Base-by-base conservation (phyloP, 2,113 vertebrate genomes). In the Ginglymostoma cirratum region DNA sequence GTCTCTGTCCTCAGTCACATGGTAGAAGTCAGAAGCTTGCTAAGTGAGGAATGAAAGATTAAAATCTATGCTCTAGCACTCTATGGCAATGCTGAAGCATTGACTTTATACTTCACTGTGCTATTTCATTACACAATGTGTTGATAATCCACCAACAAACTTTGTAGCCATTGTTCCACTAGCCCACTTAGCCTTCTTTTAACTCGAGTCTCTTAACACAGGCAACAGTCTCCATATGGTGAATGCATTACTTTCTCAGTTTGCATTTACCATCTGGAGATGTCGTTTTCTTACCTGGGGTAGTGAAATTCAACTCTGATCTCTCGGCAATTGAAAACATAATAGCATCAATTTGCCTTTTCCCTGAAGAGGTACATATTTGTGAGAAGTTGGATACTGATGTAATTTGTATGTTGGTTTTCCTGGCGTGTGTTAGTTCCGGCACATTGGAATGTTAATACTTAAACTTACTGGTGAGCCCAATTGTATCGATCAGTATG, bases 261-360 rank as follows among this genome's bases (percentile, higher is more conserved):
- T 70, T 52, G 38, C 67, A 30, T 72, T 94, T 67, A 95, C 69
- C 94, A 95, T 95, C 94, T 95, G 94, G 94, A 34, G 69, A 72
- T 72, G 69, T 72, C 24, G 72, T 95, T 72, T 95, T 52, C 69
- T 95, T 48, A 72, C 42, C 94, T 76, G 94, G 69, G 15, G 42
- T 52, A 94, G 94, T 76, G 94, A 95, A 95, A 95, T 95, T 95
- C 45, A 95, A 95, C 38, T 52, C 94, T 70, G 69, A 95, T 95
- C 94, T 95, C 94, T 76, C 27, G 69, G 52, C 69, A 72, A 52
- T 95, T 95, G 69, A 95, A 95, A 95, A 72, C 94, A 72, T 72
- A 72, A 95, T 34, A 72, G 42, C 27, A 45, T 95, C 67, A 72
- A 95, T 95, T 95, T 95, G 94, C 94, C 69, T 95, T 95, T 95